Base-by-base conservation (phyloP, 1,140 invertebrate genomes). In the Achatina immaculata region DNA sequence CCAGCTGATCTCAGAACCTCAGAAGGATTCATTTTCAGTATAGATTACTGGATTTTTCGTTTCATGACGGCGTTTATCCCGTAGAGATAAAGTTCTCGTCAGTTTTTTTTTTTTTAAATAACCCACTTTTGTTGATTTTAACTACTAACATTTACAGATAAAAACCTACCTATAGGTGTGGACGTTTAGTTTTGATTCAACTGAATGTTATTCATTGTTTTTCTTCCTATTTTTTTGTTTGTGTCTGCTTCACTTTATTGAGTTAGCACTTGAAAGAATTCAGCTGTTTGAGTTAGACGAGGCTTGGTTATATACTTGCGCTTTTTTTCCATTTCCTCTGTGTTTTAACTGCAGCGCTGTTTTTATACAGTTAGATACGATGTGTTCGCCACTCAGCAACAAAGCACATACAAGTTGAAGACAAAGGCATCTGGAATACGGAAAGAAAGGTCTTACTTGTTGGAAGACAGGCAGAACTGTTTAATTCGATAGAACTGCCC, bases 151-250 rank as follows among this genome's bases (percentile, higher is more conserved):
- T 55, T 62, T 2, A 62, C 31, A 62, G 2, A 14, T 31, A 62
- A 62, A 62, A 62, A 62, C 58, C 58, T 62, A 62, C 58, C 58
- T 62, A 62, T 62, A 16, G 31, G 58, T 62, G 28, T 62, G 58
- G 28, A 24, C 24, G 58, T 7, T 62, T 31, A 31, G n/a, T 28
- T 62, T 62, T 31, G 11, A 62, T 28, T 62, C 58, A 31, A 62
- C 58, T 62, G 31, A 62, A 62, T 62, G 31, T 62, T 62, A n/a
- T 62, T 62, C 31, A 28, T 62, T 62, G 58, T 62, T 28, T 28
- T 31, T 62, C n/a, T n/a, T n/a, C n/a, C n/a, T n/a, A n/a, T n/a
- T n/a, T n/a, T n/a, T n/a, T n/a, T n/a, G n/a, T n/a, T n/a, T 62
- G 9, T 31, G 58, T 62, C 9, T 62, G 58, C 58, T 62, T 62